Evolutionary conservation across 2,888 invertebrate species (phyloP).

Genomic region (Acrobasis repandana): DNA sequence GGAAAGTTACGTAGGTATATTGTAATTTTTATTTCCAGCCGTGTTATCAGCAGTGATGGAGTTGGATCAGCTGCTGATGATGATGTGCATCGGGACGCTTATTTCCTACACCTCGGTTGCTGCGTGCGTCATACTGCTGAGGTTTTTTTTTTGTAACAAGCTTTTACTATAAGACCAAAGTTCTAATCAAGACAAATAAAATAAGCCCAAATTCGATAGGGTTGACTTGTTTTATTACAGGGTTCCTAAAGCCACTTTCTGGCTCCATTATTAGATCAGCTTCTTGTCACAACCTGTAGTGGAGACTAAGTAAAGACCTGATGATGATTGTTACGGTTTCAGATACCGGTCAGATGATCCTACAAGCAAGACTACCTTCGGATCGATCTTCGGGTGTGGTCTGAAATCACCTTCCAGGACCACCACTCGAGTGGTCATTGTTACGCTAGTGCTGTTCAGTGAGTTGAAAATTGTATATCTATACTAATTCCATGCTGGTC

Average conservation of each 20-base stretch:
- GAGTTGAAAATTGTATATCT: slow-evolving; percentile 37
- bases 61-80: slow-evolving; percentile 89
- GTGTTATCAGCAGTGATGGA: slow-evolving; percentile 90
- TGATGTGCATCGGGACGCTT: slow-evolving; percentile 94
- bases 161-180: too few relatives aligned
- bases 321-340: slow-evolving; percentile 29
- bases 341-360: slow-evolving; percentile 56
- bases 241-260: too few relatives aligned
- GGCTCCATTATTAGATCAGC: too few relatives aligned
- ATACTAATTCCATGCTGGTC: too few relatives aligned
- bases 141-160: background rate
- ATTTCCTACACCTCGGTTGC: slow-evolving; percentile 91
- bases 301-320: too few relatives aligned
- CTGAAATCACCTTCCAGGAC: slow-evolving; percentile 41
- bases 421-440: slow-evolving; percentile 48
- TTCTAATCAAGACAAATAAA: too few relatives aligned
- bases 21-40: slow-evolving; percentile 81
- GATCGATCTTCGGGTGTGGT: slow-evolving; percentile 53
- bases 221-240: too few relatives aligned
- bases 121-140: slow-evolving; percentile 56
- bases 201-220: too few relatives aligned
- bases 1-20: too few relatives aligned
- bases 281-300: too few relatives aligned
- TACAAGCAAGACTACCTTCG: slow-evolving; percentile 36
- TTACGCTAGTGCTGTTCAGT: slow-evolving; percentile 54